Percentiles rank a stretch among this genome's conserved stretches.
These are phyloP conservation scores for Anorthoa munda DNA, from an alignment of 2,888 invertebrate species.

Conservation along the genomic window DNA sequence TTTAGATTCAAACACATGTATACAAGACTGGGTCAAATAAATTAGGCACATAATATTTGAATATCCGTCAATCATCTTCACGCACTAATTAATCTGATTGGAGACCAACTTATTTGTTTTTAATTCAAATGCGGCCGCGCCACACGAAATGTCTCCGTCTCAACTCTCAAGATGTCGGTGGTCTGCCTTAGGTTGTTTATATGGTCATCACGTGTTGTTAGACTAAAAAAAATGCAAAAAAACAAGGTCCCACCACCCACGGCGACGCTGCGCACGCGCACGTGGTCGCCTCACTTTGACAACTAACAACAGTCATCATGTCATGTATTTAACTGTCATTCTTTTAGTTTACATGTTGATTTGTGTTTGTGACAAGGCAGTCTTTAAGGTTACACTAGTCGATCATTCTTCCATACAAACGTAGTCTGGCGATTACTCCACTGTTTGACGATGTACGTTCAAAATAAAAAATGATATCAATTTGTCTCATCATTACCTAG, in stretches of 20 bases:
- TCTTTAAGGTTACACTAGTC: no score
- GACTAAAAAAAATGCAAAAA: slow-evolving; percentile 69
- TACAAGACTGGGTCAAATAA: slow-evolving; percentile 23
- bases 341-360: slow-evolving; percentile 33
- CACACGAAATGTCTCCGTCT: slow-evolving; percentile 40
- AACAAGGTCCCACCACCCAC: slow-evolving; percentile 72
- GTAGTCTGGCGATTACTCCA: no score
- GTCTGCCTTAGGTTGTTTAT: slow-evolving; percentile 72
- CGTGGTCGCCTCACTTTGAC: slow-evolving; percentile 71
- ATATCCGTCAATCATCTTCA: slow-evolving; percentile 43
- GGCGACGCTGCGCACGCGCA: slow-evolving; percentile 59
- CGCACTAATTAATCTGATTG: slow-evolving; percentile 28
- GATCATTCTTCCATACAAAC: no score
- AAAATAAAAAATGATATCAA: no score
- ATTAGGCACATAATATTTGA: slow-evolving; percentile 35
- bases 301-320: slow-evolving; percentile 45
- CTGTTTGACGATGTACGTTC: no score
- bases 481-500: no score
- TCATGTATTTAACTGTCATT: slow-evolving; percentile 35
- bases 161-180: slow-evolving; percentile 58
- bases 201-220: slow-evolving; percentile 77
- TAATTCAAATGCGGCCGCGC: slow-evolving; percentile 36
- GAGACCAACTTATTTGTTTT: slow-evolving; percentile 44
- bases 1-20: not conserved
- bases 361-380: slow-evolving; percentile 13